Percentiles rank a stretch among this genome's conserved stretches.
Evolutionary conservation across 1,140 invertebrate genomes (phyloP).

Genomic region (Fopius arisanus): DNA sequence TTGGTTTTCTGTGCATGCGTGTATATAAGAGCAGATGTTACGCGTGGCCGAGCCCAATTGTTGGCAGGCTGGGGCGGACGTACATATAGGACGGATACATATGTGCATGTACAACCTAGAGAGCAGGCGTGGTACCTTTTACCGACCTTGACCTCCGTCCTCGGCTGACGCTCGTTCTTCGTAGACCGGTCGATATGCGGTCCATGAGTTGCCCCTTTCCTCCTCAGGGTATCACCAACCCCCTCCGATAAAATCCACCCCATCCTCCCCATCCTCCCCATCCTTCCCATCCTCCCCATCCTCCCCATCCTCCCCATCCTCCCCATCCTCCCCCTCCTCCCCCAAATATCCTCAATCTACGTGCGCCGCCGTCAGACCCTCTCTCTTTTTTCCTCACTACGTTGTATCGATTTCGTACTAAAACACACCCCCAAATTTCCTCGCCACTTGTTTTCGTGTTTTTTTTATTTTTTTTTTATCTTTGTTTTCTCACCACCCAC

Average conservation of each 20-base stretch:
- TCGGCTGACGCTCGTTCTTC: slow-evolving; percentile 51
- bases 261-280: no score
- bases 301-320: no score
- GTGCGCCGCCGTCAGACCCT: slow-evolving; percentile 28
- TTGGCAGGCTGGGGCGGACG: neutral
- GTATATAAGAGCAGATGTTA: slow-evolving; percentile 26
- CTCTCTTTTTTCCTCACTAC: slow-evolving; percentile 21
- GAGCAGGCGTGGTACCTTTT: slow-evolving; percentile 56
- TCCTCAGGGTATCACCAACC: neutral
- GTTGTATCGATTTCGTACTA: slow-evolving; percentile 40
- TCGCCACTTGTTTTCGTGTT: slow-evolving; percentile 1
- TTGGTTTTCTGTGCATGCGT: neutral
- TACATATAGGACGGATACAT: neutral
- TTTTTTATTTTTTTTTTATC: neutral
- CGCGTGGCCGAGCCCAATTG: slow-evolving; percentile 25
- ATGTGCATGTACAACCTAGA: neutral
- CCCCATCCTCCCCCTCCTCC: no score
- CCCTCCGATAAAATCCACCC: slow-evolving; percentile 28
- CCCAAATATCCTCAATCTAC: slow-evolving; percentile 20
- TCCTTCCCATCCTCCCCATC: no score
- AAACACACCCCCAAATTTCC: slow-evolving; percentile 15
- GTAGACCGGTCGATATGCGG: slow-evolving; percentile 58
- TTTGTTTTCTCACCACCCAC: neutral
- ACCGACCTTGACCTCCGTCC: slow-evolving; percentile 61
- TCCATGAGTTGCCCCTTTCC: slow-evolving; percentile 3